Conservation (phyloP, 2,888 invertebrate species). For the Leptarthrus brevirostris region DNA sequence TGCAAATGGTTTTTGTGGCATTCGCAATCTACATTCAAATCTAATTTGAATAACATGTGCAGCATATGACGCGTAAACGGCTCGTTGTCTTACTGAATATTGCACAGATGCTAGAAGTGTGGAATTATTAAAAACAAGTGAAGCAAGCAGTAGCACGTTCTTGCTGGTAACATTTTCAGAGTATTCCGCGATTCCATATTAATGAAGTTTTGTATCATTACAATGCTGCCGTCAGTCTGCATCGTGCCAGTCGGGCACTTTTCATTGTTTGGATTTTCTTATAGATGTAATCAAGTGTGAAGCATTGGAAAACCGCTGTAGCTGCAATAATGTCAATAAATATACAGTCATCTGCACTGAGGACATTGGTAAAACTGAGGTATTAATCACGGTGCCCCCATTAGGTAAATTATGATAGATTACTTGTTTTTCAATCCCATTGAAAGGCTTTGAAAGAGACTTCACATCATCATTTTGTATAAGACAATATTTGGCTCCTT, state of each 20-base stretch:
- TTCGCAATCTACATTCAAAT: conserved; percentile 19
- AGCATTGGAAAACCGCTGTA: conserved; percentile 1
- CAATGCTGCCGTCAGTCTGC: conserved; percentile 4
- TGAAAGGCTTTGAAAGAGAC: neutral
- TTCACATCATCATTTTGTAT: neutral
- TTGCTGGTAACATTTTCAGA: neutral
- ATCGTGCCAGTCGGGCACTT: neutral
- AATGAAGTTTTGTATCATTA: conserved; percentile 23
- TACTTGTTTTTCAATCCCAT: neutral
- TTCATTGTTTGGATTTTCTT: neutral
- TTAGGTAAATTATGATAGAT: neutral
- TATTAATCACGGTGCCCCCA: conserved; percentile 26
- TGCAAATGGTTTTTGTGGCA: conserved; percentile 15
- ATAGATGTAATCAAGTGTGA: conserved; percentile 33
- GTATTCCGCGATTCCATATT: conserved; percentile 27
- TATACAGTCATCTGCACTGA: conserved; percentile 11
- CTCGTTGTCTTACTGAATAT: conserved; percentile 13
- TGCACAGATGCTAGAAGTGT: conserved; percentile 21
- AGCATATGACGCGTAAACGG: conserved; percentile 21
- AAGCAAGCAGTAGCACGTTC: conserved; percentile 17
- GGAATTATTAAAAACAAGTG: conserved; percentile 36
- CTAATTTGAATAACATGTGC: conserved; percentile 34
- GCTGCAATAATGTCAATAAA: conserved; percentile 21
- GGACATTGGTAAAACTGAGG: conserved; percentile 18
- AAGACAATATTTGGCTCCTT: no score